Evolutionary conservation across 1,140 invertebrate species (phyloP), one percentile per base, ranked within the genome.

Genomic region (Reticulitermes speratus): DNA sequence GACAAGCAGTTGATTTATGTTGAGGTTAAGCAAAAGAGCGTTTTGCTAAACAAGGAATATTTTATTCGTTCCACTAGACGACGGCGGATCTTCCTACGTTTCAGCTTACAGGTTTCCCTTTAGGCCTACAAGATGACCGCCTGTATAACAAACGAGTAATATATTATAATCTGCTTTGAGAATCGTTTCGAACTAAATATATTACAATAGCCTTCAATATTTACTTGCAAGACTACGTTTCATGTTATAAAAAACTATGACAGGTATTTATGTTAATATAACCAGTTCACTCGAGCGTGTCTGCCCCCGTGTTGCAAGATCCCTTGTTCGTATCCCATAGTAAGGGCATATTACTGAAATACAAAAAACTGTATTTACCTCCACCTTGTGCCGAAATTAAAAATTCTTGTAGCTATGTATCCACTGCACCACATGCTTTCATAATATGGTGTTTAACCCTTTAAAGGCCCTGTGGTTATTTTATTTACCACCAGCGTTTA

Each of bases 1-100:
- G 65, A 75, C 65, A 75, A 9, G 25, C 65, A 75, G n/a, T 75
- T 30, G 65, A 75, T 75, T 30, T 75, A 75, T 30, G 65, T n/a
- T 2, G 9, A 9, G 25, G 65, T 75, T 75, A 30, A 16, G 65
- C 65, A 75, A 75, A 25, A 75, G 65, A 75, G 25, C n/a, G n/a
- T 75, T 75, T 75, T 75, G 65, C 65, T 75, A 30, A 75, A 75
- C 65, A 75, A 75, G 65, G 65, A 75, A 30, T 75, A 3, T n/a
- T 75, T 1, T n/a, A 75, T 75, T 75, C n/a, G 1, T 25, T 30
- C 65, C 30, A 75, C 8, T 9, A 12, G 0, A 75, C 25, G 25
- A 30, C 25, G 14, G 65, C 65, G 2, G 65, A 75, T 75, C 25
- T 75, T 9, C 25, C 7, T 30, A 16, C 19, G 19, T 21, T 21